A percentile compares a stretch with the other conserved stretches of the same genome.
Conservation (phyloP, 2,888 invertebrate genomes). For the Athripsodes cinereus region DNA sequence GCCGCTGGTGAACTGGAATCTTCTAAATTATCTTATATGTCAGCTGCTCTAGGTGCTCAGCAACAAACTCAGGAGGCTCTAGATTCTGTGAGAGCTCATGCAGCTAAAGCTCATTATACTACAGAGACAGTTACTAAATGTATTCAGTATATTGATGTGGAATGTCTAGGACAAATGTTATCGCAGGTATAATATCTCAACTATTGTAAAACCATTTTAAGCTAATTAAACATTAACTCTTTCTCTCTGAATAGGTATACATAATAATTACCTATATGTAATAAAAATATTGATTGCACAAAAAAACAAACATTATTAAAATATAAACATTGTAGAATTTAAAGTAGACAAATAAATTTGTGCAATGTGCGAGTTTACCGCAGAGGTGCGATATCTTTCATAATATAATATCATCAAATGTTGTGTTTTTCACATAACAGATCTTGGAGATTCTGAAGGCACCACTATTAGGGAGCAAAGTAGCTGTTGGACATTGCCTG, state of each 20-base stretch:
- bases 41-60: conserved; percentile 64
- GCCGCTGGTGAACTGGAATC: conserved; percentile 86
- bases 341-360: no score
- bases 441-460: conserved; percentile 72
- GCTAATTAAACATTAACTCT: no score
- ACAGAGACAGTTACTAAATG: conserved; percentile 81
- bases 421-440: no score
- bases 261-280: no score
- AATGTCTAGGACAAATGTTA: conserved; percentile 46
- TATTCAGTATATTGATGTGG: conserved; percentile 47
- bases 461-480: conserved; percentile 78
- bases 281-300: no score
- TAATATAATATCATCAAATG: no score
- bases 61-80: conserved; percentile 67
- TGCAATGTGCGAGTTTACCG: no score
- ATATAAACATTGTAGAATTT: no score
- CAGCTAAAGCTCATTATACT: conserved; percentile 79
- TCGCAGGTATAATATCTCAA: neutral
- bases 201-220: no score
- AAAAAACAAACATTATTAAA: no score
- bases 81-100: conserved; percentile 73
- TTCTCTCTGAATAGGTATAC: no score
- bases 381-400: no score
- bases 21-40: conserved; percentile 70
- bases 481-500: conserved; percentile 74